Percentiles rank a stretch among this genome's conserved stretches.
Evolutionary conservation across 2,797 vertebrate species (phyloP).

Genomic region (Xenentodon cancila): DNA sequence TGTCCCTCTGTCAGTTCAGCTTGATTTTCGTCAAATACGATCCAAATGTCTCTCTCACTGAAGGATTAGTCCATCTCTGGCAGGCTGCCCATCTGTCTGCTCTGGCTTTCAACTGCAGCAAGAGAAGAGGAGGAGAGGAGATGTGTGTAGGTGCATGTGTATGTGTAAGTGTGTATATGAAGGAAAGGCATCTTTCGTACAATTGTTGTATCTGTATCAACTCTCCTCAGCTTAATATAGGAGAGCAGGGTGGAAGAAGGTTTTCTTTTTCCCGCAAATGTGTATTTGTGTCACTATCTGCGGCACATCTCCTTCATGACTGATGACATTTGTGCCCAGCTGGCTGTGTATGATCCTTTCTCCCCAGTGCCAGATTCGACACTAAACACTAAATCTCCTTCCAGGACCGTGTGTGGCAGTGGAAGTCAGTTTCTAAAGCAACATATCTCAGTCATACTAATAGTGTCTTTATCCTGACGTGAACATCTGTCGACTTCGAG

Average conservation of each 20-base stretch:
- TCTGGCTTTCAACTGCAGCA: constrained; percentile 62
- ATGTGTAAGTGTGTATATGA: constrained; percentile 33
- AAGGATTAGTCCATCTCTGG: constrained; percentile 85
- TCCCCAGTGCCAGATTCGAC: constrained; percentile 60
- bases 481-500: constrained; percentile 41
- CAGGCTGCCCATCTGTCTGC: constrained; percentile 84
- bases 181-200: constrained; percentile 8
- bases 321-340: constrained; percentile 28
- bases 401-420: constrained; percentile 43
- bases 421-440: constrained; percentile 60
- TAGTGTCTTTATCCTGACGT: constrained; percentile 62
- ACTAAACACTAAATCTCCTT: constrained; percentile 62
- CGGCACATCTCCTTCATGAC: constrained; percentile 8
- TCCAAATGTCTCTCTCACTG: constrained; percentile 60
- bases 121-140: constrained; percentile 29
- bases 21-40: constrained; percentile 60
- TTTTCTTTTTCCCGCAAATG: not conserved
- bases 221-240: constrained; percentile 49
- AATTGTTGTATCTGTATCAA: constrained; percentile 59
- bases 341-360: constrained; percentile 58
- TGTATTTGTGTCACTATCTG: not conserved
- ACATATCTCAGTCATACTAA: constrained; percentile 66
- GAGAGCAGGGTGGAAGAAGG: constrained; percentile 23
- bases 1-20: constrained; percentile 36
- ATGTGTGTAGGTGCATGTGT: constrained; percentile 19